These are phyloP conservation scores for Agonum fuliginosum DNA, from an alignment of 2,888 invertebrate genomes.

Conservation along the genomic window DNA sequence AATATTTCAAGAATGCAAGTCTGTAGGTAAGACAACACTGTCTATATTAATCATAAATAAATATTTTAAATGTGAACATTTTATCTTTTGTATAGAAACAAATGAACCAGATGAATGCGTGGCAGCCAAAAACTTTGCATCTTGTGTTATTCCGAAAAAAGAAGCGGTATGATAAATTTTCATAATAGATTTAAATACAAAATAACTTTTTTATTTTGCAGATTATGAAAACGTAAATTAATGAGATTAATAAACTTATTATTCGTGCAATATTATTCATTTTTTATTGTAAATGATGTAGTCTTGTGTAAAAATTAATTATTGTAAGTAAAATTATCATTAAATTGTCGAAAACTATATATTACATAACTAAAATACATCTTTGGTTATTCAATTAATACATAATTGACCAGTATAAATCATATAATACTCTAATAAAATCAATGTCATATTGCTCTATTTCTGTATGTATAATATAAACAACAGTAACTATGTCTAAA, in stretches of 20 bases:
- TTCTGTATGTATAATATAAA: constrained; percentile 27
- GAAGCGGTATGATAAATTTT: no score
- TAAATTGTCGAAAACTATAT: no score
- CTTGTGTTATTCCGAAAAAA: not conserved
- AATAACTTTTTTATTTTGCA: no score
- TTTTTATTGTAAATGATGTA: no score
- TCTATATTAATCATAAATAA: not conserved
- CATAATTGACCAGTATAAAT: constrained; percentile 46
- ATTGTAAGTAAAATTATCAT: no score
- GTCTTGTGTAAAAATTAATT: no score
- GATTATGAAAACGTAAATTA: no score
- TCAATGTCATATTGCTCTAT: constrained; percentile 45
- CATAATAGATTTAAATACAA: no score
- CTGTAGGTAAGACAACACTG: not conserved
- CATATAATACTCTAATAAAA: constrained; percentile 35
- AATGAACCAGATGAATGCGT: not conserved
- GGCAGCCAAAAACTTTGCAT: not conserved
- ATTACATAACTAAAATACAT: constrained; percentile 52
- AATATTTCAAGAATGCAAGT: not conserved
- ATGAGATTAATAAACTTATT: no score
- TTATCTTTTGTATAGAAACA: not conserved
- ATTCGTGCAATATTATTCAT: no score
- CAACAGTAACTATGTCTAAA: constrained; percentile 26
- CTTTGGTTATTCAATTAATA: constrained; percentile 57
- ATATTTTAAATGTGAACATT: not conserved